Evolutionary conservation across 1,140 invertebrate species (phyloP).

Genomic region (Halesus radiatus): DNA sequence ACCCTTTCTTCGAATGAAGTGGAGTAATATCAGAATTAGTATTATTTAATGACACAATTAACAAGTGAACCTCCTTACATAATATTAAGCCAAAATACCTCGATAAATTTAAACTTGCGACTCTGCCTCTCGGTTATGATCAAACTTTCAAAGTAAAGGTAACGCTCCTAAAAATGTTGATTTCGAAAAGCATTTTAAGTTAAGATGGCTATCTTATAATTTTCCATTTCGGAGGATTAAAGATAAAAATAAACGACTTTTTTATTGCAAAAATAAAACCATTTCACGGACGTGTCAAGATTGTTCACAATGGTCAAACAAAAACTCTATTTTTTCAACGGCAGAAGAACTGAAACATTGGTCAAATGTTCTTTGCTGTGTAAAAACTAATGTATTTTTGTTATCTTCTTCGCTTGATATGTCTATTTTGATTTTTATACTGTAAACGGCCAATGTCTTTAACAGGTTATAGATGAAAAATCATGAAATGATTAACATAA

Average conservation of each 20-base stretch:
- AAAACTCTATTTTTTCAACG: too few relatives aligned
- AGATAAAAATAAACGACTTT: conserved; percentile 2
- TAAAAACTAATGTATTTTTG: too few relatives aligned
- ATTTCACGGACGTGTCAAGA: conserved; percentile 16
- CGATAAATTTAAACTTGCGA: conserved; percentile 3
- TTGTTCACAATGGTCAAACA: background rate
- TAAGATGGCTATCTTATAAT: conserved; percentile 18
- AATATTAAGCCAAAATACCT: conserved; percentile 27
- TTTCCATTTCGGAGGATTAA: background rate
- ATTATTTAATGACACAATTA: conserved; percentile 28
- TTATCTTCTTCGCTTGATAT: too few relatives aligned
- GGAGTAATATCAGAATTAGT: background rate
- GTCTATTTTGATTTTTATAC: too few relatives aligned
- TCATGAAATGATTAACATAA: too few relatives aligned
- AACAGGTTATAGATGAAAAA: too few relatives aligned
- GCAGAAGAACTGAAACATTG: too few relatives aligned
- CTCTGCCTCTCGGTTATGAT: conserved; percentile 16
- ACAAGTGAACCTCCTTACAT: conserved; percentile 2
- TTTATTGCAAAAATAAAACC: conserved; percentile 18
- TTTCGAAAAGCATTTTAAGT: conserved; percentile 13
- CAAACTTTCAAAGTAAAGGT: conserved; percentile 27
- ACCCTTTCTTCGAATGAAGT: too few relatives aligned
- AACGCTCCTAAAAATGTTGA: conserved; percentile 14
- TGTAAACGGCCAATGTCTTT: too few relatives aligned
- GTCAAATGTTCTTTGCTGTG: too few relatives aligned